Base-by-base conservation (phyloP, 2,888 invertebrate genomes). In the Ptychoptera contaminata region DNA sequence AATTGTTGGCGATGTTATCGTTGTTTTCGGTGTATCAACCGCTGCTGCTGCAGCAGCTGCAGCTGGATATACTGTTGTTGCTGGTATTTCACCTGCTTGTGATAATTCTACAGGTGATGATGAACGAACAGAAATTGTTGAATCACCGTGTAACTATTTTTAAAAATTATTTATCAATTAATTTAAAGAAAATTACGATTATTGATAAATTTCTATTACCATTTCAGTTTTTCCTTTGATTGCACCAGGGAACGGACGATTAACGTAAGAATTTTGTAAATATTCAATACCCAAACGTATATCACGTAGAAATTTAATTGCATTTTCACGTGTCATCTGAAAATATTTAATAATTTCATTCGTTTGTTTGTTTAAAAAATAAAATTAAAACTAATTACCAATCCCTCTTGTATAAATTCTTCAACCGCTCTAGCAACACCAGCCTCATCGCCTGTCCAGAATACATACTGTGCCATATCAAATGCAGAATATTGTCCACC, bases 381-480 rank as follows among this genome's bases (percentile, higher is more conserved):
- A 23, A 23, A 12, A 44, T 42, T 46, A 46, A 39, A 46, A 29
- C 12, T 43, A 65, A 70, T 67, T 62, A 84, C 84, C 72, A 82
- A 62, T 53, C 82, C 82, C 53, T 82, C 80, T 54, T 80, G 77
- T 14, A 85, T 70, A 55, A 83, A 79, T 52, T 83, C 82, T 56
- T 83, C 80, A 16, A 85, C 77, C 10, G 83, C 81, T 7, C 76
- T 63, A 1, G 82, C 80, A 1, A 85, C 83, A 7, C 84, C 81
- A 43, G 76, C 74, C 57, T 85, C 83, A 57, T 85, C 84, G 0
- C 83, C 83, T 1, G 84, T 84, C 79, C 82, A 82, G 60, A 82
- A 82, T 2, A 85, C 78, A 54, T 85, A 85, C 56, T 83, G 82
- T 0, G 85, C 84, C 77, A 85, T 80, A 55, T 85, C 84, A 43